Percentiles rank a stretch among this genome's conserved stretches.
Conservation (phyloP, 2,797 vertebrate species). For the Florisuga fusca region DNA sequence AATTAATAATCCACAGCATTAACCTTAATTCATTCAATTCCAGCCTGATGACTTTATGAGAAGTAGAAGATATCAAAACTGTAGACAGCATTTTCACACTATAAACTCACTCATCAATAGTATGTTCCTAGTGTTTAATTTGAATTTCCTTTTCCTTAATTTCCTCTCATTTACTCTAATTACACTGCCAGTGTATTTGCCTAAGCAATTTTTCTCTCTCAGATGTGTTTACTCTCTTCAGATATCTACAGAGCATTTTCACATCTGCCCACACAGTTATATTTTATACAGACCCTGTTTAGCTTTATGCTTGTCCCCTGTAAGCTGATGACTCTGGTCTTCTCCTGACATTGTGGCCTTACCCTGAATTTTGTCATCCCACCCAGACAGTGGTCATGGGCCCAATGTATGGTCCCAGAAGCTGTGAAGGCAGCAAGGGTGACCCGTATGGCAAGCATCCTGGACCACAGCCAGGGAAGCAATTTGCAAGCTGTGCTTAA, state of each 20-base stretch:
- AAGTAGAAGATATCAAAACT: background rate
- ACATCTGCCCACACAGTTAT: background rate
- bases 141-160: conserved; percentile 18
- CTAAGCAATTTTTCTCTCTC: conserved; percentile 11
- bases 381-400: fast-evolving
- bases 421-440: background rate
- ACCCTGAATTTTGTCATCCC: background rate
- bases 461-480: background rate
- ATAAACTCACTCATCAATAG: background rate
- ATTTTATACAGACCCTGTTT: background rate
- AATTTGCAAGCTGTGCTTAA: conserved; percentile 11
- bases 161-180: conserved; percentile 28
- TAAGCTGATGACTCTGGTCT: background rate
- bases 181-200: background rate
- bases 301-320: background rate
- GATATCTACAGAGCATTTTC: background rate
- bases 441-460: background rate
- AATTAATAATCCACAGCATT: background rate
- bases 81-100: background rate
- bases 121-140: background rate
- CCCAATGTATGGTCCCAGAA: background rate
- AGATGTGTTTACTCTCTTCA: background rate
- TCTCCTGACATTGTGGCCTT: background rate
- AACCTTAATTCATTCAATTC: background rate
- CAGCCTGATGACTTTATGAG: background rate